These are phyloP conservation scores for Drymodes brunneopygia DNA, from an alignment of 2,113 vertebrate species.

Conservation along the genomic window DNA sequence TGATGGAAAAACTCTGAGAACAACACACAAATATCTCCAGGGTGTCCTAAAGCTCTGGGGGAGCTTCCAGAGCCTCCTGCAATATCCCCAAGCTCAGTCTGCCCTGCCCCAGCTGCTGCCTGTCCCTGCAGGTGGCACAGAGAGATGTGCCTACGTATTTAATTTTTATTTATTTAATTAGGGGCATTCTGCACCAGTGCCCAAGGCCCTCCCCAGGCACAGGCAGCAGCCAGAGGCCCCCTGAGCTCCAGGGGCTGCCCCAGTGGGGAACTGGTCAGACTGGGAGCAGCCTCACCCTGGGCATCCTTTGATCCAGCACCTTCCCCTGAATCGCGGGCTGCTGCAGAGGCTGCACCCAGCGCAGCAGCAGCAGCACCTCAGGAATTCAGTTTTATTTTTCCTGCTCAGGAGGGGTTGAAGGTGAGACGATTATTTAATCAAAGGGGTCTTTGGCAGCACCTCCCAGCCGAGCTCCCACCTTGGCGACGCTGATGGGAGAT, in stretches of 20 bases:
- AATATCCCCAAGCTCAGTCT: accelerated
- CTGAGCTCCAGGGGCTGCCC: background rate
- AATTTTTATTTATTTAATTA: too few species aligned
- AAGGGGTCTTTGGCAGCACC: background rate
- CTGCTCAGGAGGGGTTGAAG: background rate
- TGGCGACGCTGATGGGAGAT: background rate
- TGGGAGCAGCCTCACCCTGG: background rate
- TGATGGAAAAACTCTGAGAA: background rate
- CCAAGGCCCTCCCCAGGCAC: background rate
- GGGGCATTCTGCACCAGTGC: background rate
- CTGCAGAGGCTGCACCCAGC: background rate
- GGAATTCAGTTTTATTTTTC: accelerated
- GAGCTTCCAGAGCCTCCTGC: background rate
- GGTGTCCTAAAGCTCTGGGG: accelerated
- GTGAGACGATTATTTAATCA: background rate
- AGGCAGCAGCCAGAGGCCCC: background rate
- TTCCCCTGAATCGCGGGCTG: background rate
- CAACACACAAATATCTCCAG: background rate
- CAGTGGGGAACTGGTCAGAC: background rate
- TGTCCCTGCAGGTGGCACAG: background rate
- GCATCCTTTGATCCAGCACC: accelerated
- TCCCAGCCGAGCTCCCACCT: background rate
- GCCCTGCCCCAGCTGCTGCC: background rate
- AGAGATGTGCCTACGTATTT: background rate
- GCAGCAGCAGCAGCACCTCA: accelerated